Evolutionary conservation across 2,888 invertebrate species (phyloP).

Genomic region (Platycheirus rosarum): DNA sequence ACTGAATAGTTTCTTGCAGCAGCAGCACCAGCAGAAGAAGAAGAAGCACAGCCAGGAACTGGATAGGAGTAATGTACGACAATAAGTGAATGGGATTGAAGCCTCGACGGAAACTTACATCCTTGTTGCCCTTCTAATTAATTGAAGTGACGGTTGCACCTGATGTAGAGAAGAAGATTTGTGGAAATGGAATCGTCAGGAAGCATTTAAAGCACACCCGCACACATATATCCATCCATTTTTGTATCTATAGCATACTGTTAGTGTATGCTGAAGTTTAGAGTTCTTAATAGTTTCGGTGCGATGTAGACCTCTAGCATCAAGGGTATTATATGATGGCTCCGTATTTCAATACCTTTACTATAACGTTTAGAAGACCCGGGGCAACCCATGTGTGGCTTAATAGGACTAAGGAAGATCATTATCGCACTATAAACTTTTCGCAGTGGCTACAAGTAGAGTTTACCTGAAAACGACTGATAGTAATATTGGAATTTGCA

Average conservation of each 20-base stretch:
- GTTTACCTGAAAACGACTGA: conserved; percentile 29
- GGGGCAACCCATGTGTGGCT: conserved; percentile 4
- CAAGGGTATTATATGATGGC: conserved; percentile 27
- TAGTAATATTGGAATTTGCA: conserved; percentile 49
- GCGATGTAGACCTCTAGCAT: conserved; percentile 56
- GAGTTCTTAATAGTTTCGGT: conserved; percentile 67
- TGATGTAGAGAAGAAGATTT: conserved; percentile 72
- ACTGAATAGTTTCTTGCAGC: background rate
- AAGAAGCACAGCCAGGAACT: conserved; percentile 12
- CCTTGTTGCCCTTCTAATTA: conserved; percentile 74
- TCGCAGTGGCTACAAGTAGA: conserved; percentile 20
- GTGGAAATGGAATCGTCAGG: conserved; percentile 72
- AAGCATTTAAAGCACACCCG: conserved; percentile 62
- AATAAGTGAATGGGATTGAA: conserved; percentile 73
- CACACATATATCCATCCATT: conserved; percentile 7
- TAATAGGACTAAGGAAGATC: too few species aligned
- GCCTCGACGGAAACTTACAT: conserved; percentile 73
- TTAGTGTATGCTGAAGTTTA: conserved; percentile 51
- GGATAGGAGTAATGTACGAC: conserved; percentile 71
- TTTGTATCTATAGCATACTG: background rate
- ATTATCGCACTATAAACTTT: conserved; percentile 59
- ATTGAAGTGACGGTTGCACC: conserved; percentile 73
- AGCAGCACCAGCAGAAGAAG: background rate
- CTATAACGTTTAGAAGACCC: too few species aligned
- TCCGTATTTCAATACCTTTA: conserved; percentile 9